Evolutionary conservation across 2,797 vertebrate genomes (phyloP), one percentile per base, ranked within the genome.

Genomic region (Danio choprae): DNA sequence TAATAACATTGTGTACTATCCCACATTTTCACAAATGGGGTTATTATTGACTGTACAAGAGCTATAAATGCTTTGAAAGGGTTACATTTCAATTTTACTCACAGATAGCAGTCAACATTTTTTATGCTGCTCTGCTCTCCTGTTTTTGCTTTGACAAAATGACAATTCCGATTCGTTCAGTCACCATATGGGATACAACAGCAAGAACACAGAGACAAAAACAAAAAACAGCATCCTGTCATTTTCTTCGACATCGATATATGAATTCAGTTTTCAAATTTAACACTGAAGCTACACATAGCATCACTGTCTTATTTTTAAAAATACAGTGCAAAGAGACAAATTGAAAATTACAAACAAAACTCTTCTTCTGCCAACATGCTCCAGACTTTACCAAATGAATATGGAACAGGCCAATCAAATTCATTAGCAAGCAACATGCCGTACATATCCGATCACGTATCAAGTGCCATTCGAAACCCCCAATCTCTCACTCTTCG

Each of bases 401-500:
- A 83, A 75, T 69, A 85, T 84, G 84, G 83, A 87, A 88, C 86
- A 79, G 88, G 77, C 78, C 83, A 75, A 50, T 82, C 77, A 70
- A 44, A 77, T 51, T 74, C 74, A 77, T 82, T 63, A 82, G 68
- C 80, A 64, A 71, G 71, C 76, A 76, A 62, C 79, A 79, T 46
- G 69, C 51, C 60, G 1, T 48, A 73, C 65, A 79, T 78, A 77
- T 83, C 55, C 68, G 80, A 81, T 76, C 63, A 70, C 84, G 83
- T 72, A 74, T 81, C 72, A 89, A 90, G 85, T 85, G 88, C 83
- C 86, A 83, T 90, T 88, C 81, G 80, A 74, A 76, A 85, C 7
- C 9, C 55, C 77, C 43, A 15, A 41, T 36, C 44, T 75, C 72
- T 48, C 79, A 86, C 85, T 87, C 86, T 81, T 63, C 83, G 36